A percentile compares a stretch with the other conserved stretches of the same genome.
Conservation (phyloP, 1,140 invertebrate genomes). For the Spodoptera frugiperda region DNA sequence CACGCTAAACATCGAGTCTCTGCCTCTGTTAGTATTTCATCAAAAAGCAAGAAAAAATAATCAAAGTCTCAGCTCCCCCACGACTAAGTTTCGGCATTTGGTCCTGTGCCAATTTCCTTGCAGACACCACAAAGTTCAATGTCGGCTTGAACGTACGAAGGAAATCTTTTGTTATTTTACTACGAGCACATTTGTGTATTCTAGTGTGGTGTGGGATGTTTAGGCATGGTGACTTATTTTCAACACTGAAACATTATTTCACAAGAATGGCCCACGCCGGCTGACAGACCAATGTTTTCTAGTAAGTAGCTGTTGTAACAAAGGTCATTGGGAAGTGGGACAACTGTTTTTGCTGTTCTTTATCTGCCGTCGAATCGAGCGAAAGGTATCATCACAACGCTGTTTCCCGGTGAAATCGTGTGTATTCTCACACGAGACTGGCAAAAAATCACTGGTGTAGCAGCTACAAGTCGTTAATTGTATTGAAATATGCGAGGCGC, state of each 20-base stretch:
- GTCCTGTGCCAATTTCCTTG: constrained; percentile 70
- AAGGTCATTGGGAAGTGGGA: constrained; percentile 79
- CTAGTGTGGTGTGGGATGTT: constrained; percentile 10
- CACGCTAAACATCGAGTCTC: background rate
- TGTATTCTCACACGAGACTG: constrained; percentile 72
- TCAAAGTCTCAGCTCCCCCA: constrained; percentile 27
- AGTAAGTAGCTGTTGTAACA: constrained; percentile 66
- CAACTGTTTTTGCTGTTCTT: constrained; percentile 73
- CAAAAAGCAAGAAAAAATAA: constrained; percentile 24
- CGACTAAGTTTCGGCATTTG: constrained; percentile 58
- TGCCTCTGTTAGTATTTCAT: background rate
- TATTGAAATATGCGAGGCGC: constrained; percentile 69
- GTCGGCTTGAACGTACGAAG: constrained; percentile 61
- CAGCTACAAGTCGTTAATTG: constrained; percentile 69
- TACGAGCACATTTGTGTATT: background rate
- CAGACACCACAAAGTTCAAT: constrained; percentile 72
- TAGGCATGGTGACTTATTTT: constrained; percentile 29
- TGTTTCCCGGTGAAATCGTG: constrained; percentile 81
- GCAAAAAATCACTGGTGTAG: constrained; percentile 70
- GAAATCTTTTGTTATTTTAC: constrained; percentile 54
- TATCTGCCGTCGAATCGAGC: constrained; percentile 76
- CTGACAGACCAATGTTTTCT: constrained; percentile 57
- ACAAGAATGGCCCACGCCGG: constrained; percentile 28
- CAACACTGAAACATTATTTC: constrained; percentile 23
- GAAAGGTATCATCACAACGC: constrained; percentile 76